phyloP scores from a whole-genome alignment of 2,888 invertebrate genomes.

The Troides aeacus region DNA sequence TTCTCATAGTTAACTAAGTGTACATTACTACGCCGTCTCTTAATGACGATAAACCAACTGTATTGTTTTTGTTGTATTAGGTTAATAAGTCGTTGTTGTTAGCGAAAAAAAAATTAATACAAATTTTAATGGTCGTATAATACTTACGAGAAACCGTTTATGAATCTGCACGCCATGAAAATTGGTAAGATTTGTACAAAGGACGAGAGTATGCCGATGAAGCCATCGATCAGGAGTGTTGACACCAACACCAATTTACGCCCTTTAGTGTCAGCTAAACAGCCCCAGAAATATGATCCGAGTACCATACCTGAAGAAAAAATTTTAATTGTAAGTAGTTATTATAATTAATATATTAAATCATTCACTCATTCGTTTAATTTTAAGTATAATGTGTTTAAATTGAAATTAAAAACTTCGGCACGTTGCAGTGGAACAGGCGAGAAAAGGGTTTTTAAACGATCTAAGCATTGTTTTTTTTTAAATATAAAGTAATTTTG shows the following conservation, averaged over 20 bases:
- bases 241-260: constrained; percentile 86
- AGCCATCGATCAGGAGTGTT: constrained; percentile 86
- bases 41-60: too few species aligned
- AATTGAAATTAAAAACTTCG: too few species aligned
- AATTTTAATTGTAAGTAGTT: background rate
- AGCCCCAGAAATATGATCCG: constrained; percentile 92
- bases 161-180: constrained; percentile 86
- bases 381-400: too few species aligned
- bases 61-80: too few species aligned
- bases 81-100: too few species aligned
- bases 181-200: constrained; percentile 86
- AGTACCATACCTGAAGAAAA: constrained; percentile 85
- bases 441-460: too few species aligned
- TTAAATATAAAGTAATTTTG: too few species aligned
- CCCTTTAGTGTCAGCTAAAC: constrained; percentile 91
- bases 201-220: constrained; percentile 86
- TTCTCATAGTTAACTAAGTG: too few species aligned
- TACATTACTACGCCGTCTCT: too few species aligned
- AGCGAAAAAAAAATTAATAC: too few species aligned
- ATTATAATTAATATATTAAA: background rate
- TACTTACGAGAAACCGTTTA: constrained; percentile 90
- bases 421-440: too few species aligned
- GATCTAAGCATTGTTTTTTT: too few species aligned
- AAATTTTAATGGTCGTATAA: background rate
- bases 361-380: background rate